phyloP scores from a whole-genome alignment of 1,140 invertebrate species.

The Heliconius himera region DNA sequence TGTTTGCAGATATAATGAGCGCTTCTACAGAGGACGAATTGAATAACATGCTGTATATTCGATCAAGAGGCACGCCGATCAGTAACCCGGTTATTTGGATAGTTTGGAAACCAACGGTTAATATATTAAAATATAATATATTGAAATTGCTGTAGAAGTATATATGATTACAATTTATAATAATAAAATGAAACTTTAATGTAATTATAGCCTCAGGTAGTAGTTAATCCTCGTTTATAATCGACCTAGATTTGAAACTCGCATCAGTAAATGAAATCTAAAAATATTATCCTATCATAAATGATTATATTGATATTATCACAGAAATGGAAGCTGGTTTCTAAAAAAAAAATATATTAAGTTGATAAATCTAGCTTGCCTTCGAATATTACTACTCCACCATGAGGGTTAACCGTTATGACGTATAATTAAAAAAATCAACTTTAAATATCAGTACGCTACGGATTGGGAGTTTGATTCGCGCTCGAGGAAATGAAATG shows the following conservation, averaged over 20 bases:
- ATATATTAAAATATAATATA: not conserved
- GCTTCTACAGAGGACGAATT: slow-evolving; percentile 53
- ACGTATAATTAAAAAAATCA: no score
- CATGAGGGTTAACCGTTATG: no score
- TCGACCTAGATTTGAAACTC: no score
- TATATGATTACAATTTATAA: not conserved
- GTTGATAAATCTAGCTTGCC: no score
- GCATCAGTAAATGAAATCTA: no score
- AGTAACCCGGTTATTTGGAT: slow-evolving; percentile 60
- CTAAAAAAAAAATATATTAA: no score
- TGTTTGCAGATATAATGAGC: slow-evolving; percentile 50
- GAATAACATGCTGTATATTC: slow-evolving; percentile 55
- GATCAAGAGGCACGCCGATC: slow-evolving; percentile 45
- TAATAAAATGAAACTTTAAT: not conserved
- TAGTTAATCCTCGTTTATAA: not conserved
- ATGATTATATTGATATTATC: no score
- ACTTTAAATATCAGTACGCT: no score
- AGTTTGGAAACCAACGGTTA: slow-evolving; percentile 56
- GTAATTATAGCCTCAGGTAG: not conserved
- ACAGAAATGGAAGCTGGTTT: no score
- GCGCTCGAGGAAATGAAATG: no score
- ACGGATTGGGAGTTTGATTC: no score
- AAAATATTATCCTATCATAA: not conserved
- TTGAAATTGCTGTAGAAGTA: not conserved
- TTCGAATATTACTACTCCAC: no score